These are phyloP conservation scores for Arizona elegans DNA, from an alignment of 2,113 vertebrate species.

Conservation along the genomic window DNA sequence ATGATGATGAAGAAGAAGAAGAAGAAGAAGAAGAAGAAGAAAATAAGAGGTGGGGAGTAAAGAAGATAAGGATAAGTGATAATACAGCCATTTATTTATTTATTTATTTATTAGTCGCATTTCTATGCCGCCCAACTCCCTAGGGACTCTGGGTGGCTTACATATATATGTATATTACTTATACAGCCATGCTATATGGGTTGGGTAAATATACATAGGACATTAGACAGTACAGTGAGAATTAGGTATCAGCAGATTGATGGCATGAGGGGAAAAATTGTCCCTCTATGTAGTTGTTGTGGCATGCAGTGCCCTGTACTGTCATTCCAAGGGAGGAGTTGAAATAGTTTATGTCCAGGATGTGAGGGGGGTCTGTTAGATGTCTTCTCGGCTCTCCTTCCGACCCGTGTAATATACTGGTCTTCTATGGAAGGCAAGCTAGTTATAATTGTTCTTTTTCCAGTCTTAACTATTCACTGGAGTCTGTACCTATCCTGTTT, in stretches of 20 bases:
- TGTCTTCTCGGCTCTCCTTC: neutral
- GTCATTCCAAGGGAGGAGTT: neutral
- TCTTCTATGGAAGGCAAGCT: neutral
- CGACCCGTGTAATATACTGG: neutral
- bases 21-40: too few species aligned
- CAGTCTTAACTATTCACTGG: neutral
- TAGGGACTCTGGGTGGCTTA: too few species aligned
- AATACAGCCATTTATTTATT: neutral
- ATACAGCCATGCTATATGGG: neutral
- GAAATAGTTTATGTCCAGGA: neutral
- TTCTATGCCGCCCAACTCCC: too few species aligned
- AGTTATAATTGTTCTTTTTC: neutral
- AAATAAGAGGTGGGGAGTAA: neutral
- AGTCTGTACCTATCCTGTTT: neutral
- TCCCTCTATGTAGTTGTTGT: neutral
- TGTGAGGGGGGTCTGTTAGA: neutral
- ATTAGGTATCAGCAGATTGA: neutral
- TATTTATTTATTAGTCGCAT: too few species aligned
- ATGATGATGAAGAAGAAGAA: too few species aligned
- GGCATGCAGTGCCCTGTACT: neutral
- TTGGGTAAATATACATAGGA: neutral
- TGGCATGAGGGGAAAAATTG: neutral
- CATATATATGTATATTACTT: too few species aligned
- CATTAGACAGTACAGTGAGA: neutral
- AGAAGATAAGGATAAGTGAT: neutral